Conservation (phyloP, 2,113 vertebrate species). For the Gallinago media region DNA sequence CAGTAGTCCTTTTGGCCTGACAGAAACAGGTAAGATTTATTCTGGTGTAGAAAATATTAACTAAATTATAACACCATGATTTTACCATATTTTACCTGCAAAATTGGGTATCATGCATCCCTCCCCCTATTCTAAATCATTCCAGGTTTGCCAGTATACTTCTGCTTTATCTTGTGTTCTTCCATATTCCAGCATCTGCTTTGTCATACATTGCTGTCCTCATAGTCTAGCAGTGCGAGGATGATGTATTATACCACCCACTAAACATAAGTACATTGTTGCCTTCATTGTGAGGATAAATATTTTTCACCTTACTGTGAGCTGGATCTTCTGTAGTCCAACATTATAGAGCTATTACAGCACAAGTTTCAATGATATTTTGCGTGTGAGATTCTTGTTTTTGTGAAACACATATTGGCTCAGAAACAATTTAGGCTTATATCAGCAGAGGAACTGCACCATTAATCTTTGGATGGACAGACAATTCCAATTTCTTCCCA, state of each 20-base stretch:
- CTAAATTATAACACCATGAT: neutral
- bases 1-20: neutral
- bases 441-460: neutral
- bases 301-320: neutral
- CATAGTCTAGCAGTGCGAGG: neutral
- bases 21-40: neutral
- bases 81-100: neutral
- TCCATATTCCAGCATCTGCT: neutral
- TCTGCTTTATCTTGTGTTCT: neutral
- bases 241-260: neutral
- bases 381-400: neutral
- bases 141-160: neutral
- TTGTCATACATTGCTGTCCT: neutral
- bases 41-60: neutral
- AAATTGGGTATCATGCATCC: neutral
- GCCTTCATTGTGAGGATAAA: neutral
- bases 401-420: neutral
- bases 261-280: neutral
- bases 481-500: neutral
- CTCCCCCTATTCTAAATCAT: neutral
- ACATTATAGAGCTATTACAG: neutral
- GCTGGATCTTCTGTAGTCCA: neutral
- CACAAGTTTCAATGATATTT: neutral
- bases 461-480: neutral
- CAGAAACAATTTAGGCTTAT: neutral